Percentiles rank a stretch among this genome's conserved stretches.
phyloP scores from a whole-genome alignment of 2,113 vertebrate genomes.

The Nerophis lumbriciformis region DNA sequence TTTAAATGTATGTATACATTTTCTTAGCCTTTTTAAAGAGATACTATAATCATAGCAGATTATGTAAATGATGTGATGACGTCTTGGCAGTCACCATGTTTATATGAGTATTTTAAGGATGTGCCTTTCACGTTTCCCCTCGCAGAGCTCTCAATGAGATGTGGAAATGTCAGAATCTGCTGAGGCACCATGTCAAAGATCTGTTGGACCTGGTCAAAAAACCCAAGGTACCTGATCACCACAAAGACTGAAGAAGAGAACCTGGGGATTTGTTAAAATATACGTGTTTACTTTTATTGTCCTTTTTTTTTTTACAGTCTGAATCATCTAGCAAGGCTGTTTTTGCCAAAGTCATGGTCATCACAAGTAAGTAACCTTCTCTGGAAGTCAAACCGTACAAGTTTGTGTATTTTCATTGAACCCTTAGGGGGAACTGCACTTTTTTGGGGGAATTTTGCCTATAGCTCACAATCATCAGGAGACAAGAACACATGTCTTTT shows the following conservation, averaged over 20 bases:
- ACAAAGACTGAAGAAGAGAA: constrained; percentile 13
- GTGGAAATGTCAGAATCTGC: constrained; percentile 98
- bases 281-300: not conserved
- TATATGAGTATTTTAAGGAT: not conserved
- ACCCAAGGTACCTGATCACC: constrained; percentile 79
- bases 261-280: not conserved
- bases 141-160: constrained; percentile 96
- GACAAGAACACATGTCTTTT: too few relatives aligned
- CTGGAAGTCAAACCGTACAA: too few relatives aligned
- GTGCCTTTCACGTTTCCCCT: not conserved
- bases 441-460: too few relatives aligned
- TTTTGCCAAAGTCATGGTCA: constrained; percentile 98
- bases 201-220: constrained; percentile 94
- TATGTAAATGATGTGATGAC: too few relatives aligned
- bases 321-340: constrained; percentile 93
- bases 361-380: constrained; percentile 84
- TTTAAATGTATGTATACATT: too few relatives aligned
- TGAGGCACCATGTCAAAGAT: constrained; percentile 93
- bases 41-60: too few relatives aligned
- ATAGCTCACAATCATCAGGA: too few relatives aligned
- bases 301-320: constrained; percentile 71
- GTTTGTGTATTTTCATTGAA: not conserved
- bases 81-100: too few relatives aligned
- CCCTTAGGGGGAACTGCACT: too few relatives aligned
- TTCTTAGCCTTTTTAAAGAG: too few relatives aligned